Evolutionary conservation across 2,113 vertebrate species (phyloP), one percentile per base, ranked within the genome.

Genomic region (Corvus hawaiiensis): DNA sequence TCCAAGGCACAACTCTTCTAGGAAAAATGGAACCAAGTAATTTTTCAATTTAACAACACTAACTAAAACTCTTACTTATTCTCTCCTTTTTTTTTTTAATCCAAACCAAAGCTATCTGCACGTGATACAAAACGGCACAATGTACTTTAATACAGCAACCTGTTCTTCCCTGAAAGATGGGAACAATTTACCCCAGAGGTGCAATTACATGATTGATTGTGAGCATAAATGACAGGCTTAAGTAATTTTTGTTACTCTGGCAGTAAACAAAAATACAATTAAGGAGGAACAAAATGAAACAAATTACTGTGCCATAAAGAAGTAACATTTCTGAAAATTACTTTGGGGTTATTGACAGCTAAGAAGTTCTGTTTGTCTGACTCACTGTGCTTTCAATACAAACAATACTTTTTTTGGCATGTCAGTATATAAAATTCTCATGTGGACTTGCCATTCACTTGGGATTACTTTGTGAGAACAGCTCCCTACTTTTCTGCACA

Each of bases 211-310:
- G 87, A 76, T 13, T 18, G 71, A 91, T 43, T 78, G n/a, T 37
- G 48, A 90, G 58, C 67, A 76, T 51, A 78, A 78, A 77, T 66
- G 71, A 92, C 88, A 88, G 16, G 18, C 49, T 49, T 58, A 78
- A 83, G 55, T 49, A 75, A 85, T 66, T 91, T 87, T 37, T 93
- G 52, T 79, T 93, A 69, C 77, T 83, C 85, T 76, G 46, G 16
- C 71, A 73, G 76, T 83, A 91, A 94, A 81, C 87, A 85, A 19
- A 85, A 96, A 82, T 37, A 91, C 43, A 96, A 94, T 93, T 92
- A 94, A 92, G 85, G 54, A 92, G 67, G 75, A 95, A 90, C 71
- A 82, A 91, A 95, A 82, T 56, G 28, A 90, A 93, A 82, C 32
- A 91, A 93, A 94, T 91, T 93, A 68, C 54, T 44, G 13, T 52